Evolutionary conservation across 2,888 invertebrate species (phyloP).

Genomic region (Sipunculus nudus): DNA sequence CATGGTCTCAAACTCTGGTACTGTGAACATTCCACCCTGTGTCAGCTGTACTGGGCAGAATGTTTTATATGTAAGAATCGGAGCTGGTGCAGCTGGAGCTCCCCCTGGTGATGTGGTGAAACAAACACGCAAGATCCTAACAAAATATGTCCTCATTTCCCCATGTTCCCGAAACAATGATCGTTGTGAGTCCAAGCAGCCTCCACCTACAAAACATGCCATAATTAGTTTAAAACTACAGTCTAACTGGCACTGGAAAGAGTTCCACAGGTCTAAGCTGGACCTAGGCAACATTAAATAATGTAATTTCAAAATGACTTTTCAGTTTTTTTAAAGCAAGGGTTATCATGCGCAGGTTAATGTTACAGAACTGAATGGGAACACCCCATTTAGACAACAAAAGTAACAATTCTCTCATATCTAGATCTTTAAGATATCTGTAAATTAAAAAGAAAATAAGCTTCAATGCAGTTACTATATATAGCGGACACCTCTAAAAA

Average conservation of each 20-base stretch:
- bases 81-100: neutral
- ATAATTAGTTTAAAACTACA: too few species aligned
- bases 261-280: too few species aligned
- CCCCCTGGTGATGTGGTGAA: slow-evolving; percentile 5
- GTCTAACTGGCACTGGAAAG: too few species aligned
- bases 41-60: slow-evolving; percentile 23
- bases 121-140: slow-evolving; percentile 20
- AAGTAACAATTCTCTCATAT: too few species aligned
- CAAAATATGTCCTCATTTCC: slow-evolving; percentile 15
- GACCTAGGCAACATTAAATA: too few species aligned
- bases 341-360: too few species aligned
- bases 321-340: too few species aligned
- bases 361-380: too few species aligned
- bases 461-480: neutral
- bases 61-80: slow-evolving; percentile 19
- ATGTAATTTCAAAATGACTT: too few species aligned
- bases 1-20: slow-evolving; percentile 18
- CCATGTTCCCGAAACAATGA: slow-evolving; percentile 22
- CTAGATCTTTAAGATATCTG: neutral
- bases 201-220: slow-evolving; percentile 17
- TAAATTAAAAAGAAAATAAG: neutral
- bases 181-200: slow-evolving; percentile 20
- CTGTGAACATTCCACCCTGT: slow-evolving; percentile 2
- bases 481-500: neutral
- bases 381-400: too few species aligned